Percentiles rank a stretch among this genome's conserved stretches.
These are phyloP conservation scores for Ptychochromis oligacanthus DNA, from an alignment of 2,113 vertebrate genomes.

Conservation along the genomic window DNA sequence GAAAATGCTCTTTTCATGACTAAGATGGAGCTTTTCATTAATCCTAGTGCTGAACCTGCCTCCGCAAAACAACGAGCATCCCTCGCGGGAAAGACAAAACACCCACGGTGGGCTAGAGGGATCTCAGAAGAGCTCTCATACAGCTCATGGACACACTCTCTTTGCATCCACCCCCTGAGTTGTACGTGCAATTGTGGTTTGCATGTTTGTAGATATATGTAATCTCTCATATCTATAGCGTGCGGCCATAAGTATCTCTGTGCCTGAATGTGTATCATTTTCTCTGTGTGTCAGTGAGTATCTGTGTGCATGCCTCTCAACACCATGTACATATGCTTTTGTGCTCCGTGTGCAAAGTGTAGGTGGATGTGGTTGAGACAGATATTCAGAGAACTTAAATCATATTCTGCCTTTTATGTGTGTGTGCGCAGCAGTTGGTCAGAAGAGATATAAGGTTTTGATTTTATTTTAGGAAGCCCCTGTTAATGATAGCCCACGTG, in stretches of 20 bases:
- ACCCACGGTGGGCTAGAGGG: conserved; percentile 73
- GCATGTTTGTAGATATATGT: conserved; percentile 45
- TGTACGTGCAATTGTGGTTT: conserved; percentile 43
- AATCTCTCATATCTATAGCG: conserved; percentile 15
- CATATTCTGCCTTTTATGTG: conserved; percentile 54
- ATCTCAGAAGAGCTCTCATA: conserved; percentile 69
- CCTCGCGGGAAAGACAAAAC: conserved; percentile 78
- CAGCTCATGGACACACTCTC: conserved; percentile 59
- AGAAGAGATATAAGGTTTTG: conserved; percentile 48
- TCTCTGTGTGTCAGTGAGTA: conserved; percentile 7
- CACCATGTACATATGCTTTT: conserved; percentile 40
- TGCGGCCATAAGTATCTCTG: conserved; percentile 14
- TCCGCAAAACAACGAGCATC: conserved; percentile 78
- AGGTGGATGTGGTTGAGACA: conserved; percentile 68
- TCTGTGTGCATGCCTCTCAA: conserved; percentile 20
- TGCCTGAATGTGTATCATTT: conserved; percentile 10
- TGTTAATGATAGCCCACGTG: conserved; percentile 54
- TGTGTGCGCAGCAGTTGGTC: conserved; percentile 46
- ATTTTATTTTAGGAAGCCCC: conserved; percentile 47
- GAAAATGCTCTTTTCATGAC: conserved; percentile 80
- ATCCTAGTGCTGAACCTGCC: conserved; percentile 78
- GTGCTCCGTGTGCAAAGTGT: conserved; percentile 51
- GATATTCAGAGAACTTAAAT: conserved; percentile 60
- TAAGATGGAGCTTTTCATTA: conserved; percentile 83
- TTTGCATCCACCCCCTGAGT: conserved; percentile 49